Conservation (phyloP, 2,888 invertebrate genomes). For the Hymenopus coronatus region DNA sequence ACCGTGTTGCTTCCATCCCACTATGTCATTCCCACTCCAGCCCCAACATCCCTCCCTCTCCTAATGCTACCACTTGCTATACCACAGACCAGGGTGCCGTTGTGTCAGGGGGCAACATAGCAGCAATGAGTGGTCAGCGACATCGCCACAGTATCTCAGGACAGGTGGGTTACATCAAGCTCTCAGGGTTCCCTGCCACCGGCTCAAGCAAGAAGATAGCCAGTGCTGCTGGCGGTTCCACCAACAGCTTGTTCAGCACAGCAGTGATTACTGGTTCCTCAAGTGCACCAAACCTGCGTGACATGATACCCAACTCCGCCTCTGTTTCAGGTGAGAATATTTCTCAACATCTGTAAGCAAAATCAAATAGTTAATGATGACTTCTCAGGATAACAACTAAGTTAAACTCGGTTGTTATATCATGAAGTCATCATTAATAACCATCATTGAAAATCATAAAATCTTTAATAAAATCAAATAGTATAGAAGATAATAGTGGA, state of each 20-base stretch:
- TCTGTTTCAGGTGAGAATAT: conserved; percentile 66
- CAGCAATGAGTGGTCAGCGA: conserved; percentile 57
- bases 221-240: conserved; percentile 61
- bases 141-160: conserved; percentile 95
- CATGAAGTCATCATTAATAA: too few relatives aligned
- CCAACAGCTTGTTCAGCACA: conserved; percentile 90
- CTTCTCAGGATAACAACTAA: too few relatives aligned
- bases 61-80: conserved; percentile 15
- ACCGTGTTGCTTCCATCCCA: conserved; percentile 36
- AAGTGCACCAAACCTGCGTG: conserved; percentile 85
- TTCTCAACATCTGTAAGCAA: not conserved
- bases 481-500: too few relatives aligned
- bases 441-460: too few relatives aligned
- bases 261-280: conserved; percentile 94
- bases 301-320: conserved; percentile 76
- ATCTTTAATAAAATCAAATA: too few relatives aligned
- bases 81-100: conserved; percentile 39
- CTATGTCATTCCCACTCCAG: conserved; percentile 26
- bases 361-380: too few relatives aligned
- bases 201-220: conserved; percentile 29
- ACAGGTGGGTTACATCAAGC: conserved; percentile 91
- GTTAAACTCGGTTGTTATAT: too few relatives aligned
- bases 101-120: conserved; percentile 35
- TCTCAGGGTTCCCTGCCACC: conserved; percentile 65
- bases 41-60: conserved; percentile 23